These are phyloP conservation scores for Phrynocephalus guinanensis DNA, from an alignment of 2,797 vertebrate species.

Conservation along the genomic window DNA sequence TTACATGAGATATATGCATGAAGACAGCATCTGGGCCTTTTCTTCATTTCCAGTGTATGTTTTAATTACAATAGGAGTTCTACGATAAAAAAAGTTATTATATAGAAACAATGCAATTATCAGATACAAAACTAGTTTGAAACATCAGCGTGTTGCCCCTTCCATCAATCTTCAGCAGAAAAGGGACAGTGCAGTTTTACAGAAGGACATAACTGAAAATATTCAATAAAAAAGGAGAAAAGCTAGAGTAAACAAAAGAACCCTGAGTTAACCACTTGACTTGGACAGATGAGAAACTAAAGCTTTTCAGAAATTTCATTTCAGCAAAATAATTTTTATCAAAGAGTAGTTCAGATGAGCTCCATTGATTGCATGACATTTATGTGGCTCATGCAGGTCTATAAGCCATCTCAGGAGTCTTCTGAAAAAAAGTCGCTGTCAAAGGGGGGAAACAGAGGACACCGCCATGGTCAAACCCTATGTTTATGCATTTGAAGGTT, in stretches of 20 bases:
- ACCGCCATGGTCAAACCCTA: background rate
- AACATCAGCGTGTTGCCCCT: slow-evolving; percentile 30
- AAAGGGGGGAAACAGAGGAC: background rate
- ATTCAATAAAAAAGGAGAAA: background rate
- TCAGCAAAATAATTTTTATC: slow-evolving; percentile 47
- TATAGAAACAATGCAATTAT: slow-evolving; percentile 54
- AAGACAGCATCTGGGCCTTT: slow-evolving; percentile 24
- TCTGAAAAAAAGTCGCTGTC: slow-evolving; percentile 28
- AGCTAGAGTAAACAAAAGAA: slow-evolving; percentile 26
- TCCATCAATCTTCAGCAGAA: slow-evolving; percentile 38
- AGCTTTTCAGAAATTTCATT: slow-evolving; percentile 48
- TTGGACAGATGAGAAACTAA: slow-evolving; percentile 46
- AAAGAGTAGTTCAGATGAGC: slow-evolving; percentile 44
- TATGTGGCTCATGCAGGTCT: slow-evolving; percentile 21
- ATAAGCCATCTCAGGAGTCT: slow-evolving; percentile 36
- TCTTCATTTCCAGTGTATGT: slow-evolving; percentile 35
- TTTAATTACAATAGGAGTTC: slow-evolving; percentile 51
- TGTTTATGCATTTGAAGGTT: slow-evolving; percentile 2
- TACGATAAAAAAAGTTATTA: slow-evolving; percentile 37
- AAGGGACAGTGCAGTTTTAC: slow-evolving; percentile 24
- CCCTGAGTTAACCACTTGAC: slow-evolving; percentile 25
- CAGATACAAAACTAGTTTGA: slow-evolving; percentile 24
- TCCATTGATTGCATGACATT: slow-evolving; percentile 44
- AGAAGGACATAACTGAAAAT: slow-evolving; percentile 28
- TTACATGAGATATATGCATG: slow-evolving; percentile 38